phyloP scores from a whole-genome alignment of 2,888 invertebrate genomes.

The Entomobrya multifasciata region DNA sequence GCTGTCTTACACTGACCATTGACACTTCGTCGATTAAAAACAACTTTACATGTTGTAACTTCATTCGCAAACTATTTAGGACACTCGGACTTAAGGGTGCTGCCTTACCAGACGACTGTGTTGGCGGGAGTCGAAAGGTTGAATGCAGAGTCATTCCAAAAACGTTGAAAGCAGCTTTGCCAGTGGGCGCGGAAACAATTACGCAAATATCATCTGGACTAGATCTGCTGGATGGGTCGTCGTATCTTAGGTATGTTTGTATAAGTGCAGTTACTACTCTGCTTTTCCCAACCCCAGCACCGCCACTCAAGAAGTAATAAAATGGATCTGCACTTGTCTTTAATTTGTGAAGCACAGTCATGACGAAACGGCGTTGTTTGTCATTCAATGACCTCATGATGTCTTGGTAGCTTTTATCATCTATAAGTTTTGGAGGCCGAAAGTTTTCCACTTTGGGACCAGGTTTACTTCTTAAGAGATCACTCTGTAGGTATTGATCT shows the following conservation, averaged over 20 bases:
- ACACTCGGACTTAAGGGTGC: background rate
- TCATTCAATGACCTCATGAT: too few relatives aligned
- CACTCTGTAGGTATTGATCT: too few relatives aligned
- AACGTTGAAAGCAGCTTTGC: slow-evolving; percentile 80
- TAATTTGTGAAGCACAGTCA: too few relatives aligned
- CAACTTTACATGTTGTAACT: slow-evolving; percentile 1
- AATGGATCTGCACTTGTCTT: too few relatives aligned
- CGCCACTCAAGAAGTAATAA: too few relatives aligned
- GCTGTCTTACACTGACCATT: slow-evolving; percentile 52
- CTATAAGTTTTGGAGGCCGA: too few relatives aligned
- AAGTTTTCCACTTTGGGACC: too few relatives aligned
- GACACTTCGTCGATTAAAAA: slow-evolving; percentile 63
- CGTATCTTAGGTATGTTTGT: too few relatives aligned
- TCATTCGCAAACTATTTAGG: slow-evolving; percentile 20
- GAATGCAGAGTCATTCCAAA: slow-evolving; percentile 79
- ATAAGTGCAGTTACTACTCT: slow-evolving; percentile 78
- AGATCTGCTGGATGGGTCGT: too few relatives aligned
- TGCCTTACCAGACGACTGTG: background rate
- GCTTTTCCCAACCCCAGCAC: slow-evolving; percentile 80
- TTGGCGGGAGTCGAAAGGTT: slow-evolving; percentile 70
- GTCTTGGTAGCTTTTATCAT: too few relatives aligned
- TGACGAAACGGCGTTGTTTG: too few relatives aligned
- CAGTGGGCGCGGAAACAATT: slow-evolving; percentile 75
- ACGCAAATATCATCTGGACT: slow-evolving; percentile 32
- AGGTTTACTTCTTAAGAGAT: too few relatives aligned